Conservation (phyloP, 2,888 invertebrate species). For the Epicampocera succincta region DNA sequence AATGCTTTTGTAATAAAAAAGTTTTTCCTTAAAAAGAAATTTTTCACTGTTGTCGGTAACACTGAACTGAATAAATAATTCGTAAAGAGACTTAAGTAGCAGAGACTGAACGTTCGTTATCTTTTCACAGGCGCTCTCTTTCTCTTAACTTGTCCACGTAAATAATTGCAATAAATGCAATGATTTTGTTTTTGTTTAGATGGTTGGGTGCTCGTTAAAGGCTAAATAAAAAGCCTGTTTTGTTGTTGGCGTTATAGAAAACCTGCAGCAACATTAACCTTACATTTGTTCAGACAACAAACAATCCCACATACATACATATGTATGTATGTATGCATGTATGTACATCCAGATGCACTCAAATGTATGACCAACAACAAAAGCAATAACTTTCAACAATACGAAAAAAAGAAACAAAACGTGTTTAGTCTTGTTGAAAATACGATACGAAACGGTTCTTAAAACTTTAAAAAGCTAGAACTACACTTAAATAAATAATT, state of each 20-base stretch:
- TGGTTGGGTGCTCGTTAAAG: constrained; percentile 43
- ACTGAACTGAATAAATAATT: not conserved
- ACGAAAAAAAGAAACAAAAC: constrained; percentile 50
- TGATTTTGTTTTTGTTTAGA: constrained; percentile 22
- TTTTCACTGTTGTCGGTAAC: not conserved
- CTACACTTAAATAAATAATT: constrained; percentile 37
- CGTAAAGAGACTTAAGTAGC: constrained; percentile 8
- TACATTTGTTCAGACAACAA: not conserved
- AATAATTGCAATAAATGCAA: constrained; percentile 46
- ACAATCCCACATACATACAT: not conserved
- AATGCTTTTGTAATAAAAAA: too few relatives aligned
- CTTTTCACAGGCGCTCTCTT: constrained; percentile 6
- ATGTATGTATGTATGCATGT: not conserved
- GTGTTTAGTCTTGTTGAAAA: constrained; percentile 68
- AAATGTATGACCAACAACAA: constrained; percentile 33
- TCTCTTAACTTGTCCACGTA: not conserved
- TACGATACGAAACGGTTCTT: constrained; percentile 68
- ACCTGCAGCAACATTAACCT: constrained; percentile 43
- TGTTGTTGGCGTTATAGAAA: constrained; percentile 13
- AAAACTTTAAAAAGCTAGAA: constrained; percentile 27
- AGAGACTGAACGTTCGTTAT: constrained; percentile 3
- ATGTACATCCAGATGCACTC: not conserved
- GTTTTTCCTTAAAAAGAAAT: not conserved
- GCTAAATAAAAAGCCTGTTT: too few relatives aligned
- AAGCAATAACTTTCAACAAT: constrained; percentile 52